Base-by-base conservation (phyloP, 2,797 vertebrate species). In the Alectoris magna region DNA sequence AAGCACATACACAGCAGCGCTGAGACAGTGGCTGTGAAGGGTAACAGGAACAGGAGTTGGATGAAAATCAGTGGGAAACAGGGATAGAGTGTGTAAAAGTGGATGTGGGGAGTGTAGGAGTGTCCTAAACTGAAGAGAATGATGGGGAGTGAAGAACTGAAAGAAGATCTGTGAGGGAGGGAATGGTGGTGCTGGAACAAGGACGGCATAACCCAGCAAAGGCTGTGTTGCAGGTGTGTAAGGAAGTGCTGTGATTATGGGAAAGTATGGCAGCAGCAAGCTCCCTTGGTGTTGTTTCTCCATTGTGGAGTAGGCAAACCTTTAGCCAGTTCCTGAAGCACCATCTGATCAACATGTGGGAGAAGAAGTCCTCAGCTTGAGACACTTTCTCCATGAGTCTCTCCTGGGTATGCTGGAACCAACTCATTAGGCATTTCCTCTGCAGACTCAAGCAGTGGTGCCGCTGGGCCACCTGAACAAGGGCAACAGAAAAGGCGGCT, bases 271-370 rank as follows among this genome's bases (percentile, higher is more conserved):
- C 66, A 86, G 51, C 39, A 76, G 59, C 62, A 60, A 75, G 24
- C 16, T 78, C 2, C 23, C 22, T 73, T 43, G 29, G 6, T 62
- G 59, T 82, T 0, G 0, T n/a, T 70, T 64, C 23, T 55, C 49
- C 34, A 21, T 6, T 19, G 55, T 56, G 66, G 41, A 34, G 41
- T 43, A 66, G 21, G 36, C 96, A 87, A 93, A 99, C 99, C 97
- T 97, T 98, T 73, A 97, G 96, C 99, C 99, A 99, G 93, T 93
- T 97, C 92, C 71, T 95, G 85, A 99, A 96, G 93, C 97, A 95
- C 88, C 95, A 95, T 92, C 95, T 98, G 67, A 99, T 98, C 93
- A 99, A 63, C 4, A 91, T 88, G 14, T 84, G 95, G 73, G 90
- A 97, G 94, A 98, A 95, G 44, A 99, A 96, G 59, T 94, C 96